Conservation (phyloP, 1,140 invertebrate genomes). For the Drosophila pachea region DNA sequence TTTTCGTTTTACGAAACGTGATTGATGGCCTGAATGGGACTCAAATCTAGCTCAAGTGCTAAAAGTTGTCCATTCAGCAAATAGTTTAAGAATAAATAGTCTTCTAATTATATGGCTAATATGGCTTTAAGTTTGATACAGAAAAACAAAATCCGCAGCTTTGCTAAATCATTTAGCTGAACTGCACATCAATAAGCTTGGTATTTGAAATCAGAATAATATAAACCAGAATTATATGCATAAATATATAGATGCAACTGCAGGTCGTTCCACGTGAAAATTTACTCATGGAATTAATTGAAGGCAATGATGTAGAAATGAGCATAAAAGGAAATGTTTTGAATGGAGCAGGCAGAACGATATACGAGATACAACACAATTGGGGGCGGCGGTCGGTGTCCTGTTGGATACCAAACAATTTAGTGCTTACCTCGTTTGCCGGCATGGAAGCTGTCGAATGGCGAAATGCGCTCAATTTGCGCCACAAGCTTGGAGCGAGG, state of each 20-base stretch:
- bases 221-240: too few relatives aligned
- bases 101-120: too few relatives aligned
- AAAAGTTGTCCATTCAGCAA: too few relatives aligned
- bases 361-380: conserved; percentile 10
- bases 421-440: conserved; percentile 89
- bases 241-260: not conserved
- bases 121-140: too few relatives aligned
- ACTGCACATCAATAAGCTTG: too few relatives aligned
- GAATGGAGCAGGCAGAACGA: conserved; percentile 1
- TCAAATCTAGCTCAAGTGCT: too few relatives aligned
- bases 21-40: too few relatives aligned
- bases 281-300: conserved; percentile 46
- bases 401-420: not conserved
- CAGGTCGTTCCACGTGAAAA: conserved; percentile 39
- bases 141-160: too few relatives aligned
- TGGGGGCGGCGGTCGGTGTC: not conserved
- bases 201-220: too few relatives aligned
- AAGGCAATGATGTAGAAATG: conserved; percentile 21
- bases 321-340: conserved; percentile 18
- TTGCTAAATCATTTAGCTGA: too few relatives aligned
- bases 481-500: conserved; percentile 90
- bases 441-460: conserved; percentile 94
- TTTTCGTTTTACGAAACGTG: not conserved
- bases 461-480: conserved; percentile 91
- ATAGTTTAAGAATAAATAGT: too few relatives aligned